Percentiles rank a stretch among this genome's conserved stretches.
Evolutionary conservation across 2,888 invertebrate genomes (phyloP).

Genomic region (Alsophila aescularia): DNA sequence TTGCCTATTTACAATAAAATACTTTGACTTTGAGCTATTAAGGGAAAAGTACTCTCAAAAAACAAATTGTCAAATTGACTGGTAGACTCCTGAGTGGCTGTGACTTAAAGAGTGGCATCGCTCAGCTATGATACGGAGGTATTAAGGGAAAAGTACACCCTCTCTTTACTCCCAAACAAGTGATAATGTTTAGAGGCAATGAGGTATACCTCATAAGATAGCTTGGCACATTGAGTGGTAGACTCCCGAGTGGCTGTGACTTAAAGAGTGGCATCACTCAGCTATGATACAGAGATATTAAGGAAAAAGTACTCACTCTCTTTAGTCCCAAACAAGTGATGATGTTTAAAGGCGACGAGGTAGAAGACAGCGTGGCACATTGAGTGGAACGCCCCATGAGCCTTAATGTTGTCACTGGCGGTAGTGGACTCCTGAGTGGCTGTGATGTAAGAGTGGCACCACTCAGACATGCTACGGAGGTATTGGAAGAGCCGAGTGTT

Average conservation of each 20-base stretch:
- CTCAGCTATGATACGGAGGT: no score
- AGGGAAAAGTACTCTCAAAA: slow-evolving; percentile 88
- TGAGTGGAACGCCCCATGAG: slow-evolving; percentile 95
- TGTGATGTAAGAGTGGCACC: slow-evolving; percentile 93
- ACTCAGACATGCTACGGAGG: slow-evolving; percentile 89
- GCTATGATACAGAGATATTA: no score
- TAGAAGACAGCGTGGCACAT: slow-evolving; percentile 97
- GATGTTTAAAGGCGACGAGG: slow-evolving; percentile 94
- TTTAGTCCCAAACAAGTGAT: slow-evolving; percentile 90
- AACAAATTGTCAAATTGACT: slow-evolving; percentile 95
- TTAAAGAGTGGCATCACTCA: no score
- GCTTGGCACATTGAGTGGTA: no score
- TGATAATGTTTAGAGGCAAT: no score
- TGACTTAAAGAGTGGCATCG: slow-evolving; percentile 84
- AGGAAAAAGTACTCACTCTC: slow-evolving; percentile 86
- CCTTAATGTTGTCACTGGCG: slow-evolving; percentile 73
- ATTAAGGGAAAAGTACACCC: no score
- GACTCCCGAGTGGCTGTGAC: no score
- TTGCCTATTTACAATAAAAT: no score
- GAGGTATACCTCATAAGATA: no score
- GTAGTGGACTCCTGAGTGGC: slow-evolving; percentile 83
- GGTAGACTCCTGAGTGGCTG: slow-evolving; percentile 97
- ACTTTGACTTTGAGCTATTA: no score
- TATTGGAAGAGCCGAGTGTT: slow-evolving; percentile 68
- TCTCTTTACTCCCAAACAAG: background rate